Evolutionary conservation across 2,797 vertebrate genomes (phyloP).

Genomic region (Decapterus maruadsi): DNA sequence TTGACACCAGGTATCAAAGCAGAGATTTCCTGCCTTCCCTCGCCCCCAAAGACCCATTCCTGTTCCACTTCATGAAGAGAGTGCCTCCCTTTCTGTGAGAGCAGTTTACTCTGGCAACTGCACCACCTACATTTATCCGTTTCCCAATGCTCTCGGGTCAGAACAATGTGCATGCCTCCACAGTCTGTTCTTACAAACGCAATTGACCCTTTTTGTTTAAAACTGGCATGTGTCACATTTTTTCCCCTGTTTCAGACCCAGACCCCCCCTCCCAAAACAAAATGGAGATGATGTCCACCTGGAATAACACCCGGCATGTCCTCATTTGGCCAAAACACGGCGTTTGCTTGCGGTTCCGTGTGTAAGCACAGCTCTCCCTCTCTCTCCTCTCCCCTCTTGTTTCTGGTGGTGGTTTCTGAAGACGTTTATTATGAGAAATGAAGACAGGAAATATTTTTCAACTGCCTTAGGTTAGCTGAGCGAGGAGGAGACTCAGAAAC

Average conservation of each 20-base stretch:
- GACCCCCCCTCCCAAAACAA: conserved; percentile 51
- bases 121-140: conserved; percentile 51
- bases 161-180: conserved; percentile 68
- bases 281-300: conserved; percentile 76
- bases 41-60: conserved; percentile 36
- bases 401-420: conserved; percentile 70
- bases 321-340: conserved; percentile 68
- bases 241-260: conserved; percentile 42
- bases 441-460: conserved; percentile 82
- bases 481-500: conserved; percentile 57
- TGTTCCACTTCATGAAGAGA: conserved; percentile 51
- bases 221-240: conserved; percentile 65
- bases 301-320: conserved; percentile 74
- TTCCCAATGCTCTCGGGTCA: conserved; percentile 57
- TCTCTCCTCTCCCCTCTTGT: conserved; percentile 36
- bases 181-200: conserved; percentile 54
- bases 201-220: conserved; percentile 70
- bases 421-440: conserved; percentile 79
- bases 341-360: conserved; percentile 68
- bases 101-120: conserved; percentile 68
- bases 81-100: conserved; percentile 49
- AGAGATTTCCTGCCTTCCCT: conserved; percentile 60
- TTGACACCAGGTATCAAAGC: conserved; percentile 61
- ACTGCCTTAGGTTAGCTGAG: conserved; percentile 70
- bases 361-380: conserved; percentile 43